phyloP scores from a whole-genome alignment of 2,113 vertebrate genomes.

The Paedocypris sp. region DNA sequence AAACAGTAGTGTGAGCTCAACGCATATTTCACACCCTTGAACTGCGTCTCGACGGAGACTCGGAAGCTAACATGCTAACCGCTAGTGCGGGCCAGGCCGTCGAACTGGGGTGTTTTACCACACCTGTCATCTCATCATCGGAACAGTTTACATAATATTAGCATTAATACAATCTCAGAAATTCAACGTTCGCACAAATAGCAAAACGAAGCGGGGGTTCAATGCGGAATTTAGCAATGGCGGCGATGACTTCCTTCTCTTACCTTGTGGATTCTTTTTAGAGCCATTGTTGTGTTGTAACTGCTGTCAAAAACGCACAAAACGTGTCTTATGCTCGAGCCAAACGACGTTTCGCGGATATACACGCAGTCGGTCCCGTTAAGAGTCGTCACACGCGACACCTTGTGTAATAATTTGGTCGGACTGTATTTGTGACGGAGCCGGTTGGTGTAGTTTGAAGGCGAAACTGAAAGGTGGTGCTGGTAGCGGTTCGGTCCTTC shows the following conservation, averaged over 20 bases:
- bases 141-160: neutral
- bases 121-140: conserved; percentile 18
- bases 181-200: neutral
- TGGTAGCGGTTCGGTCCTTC: conserved; percentile 65
- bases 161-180: neutral
- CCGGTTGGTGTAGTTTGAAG: conserved; percentile 44
- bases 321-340: conserved; percentile 55
- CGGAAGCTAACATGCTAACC: conserved; percentile 1
- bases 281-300: conserved; percentile 81
- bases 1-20: neutral
- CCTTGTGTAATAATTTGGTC: conserved; percentile 30
- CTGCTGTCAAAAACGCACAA: conserved; percentile 57
- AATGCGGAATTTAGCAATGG: conserved; percentile 48
- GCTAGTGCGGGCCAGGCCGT: neutral
- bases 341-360: conserved; percentile 59
- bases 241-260: conserved; percentile 58
- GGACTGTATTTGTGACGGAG: conserved; percentile 30
- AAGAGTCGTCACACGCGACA: conserved; percentile 41
- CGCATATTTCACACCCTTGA: neutral
- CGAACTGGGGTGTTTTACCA: conserved; percentile 20
- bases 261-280: conserved; percentile 94
- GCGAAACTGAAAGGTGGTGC: conserved; percentile 62
- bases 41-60: neutral
- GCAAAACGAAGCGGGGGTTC: neutral
- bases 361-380: conserved; percentile 40